Evolutionary conservation across 2,888 invertebrate genomes (phyloP).

Genomic region (Lasioglossum calceatum): DNA sequence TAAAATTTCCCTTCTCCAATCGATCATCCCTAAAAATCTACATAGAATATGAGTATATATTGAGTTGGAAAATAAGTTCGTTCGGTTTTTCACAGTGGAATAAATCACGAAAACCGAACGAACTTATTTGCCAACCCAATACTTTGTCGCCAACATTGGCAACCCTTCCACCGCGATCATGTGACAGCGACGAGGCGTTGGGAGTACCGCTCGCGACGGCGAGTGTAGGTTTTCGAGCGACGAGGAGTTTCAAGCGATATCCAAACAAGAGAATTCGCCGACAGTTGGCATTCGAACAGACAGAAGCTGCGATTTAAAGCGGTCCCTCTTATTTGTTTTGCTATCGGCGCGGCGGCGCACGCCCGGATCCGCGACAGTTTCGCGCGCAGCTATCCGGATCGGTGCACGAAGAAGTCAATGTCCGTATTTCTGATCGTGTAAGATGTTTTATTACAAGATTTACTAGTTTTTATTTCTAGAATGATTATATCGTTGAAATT

Average conservation of each 20-base stretch:
- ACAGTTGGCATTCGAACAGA: conserved; percentile 29
- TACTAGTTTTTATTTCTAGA: too few species aligned
- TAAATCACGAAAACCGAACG: too few species aligned
- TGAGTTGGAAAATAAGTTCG: too few species aligned
- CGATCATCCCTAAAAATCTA: not conserved
- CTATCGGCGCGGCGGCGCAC: conserved; percentile 32
- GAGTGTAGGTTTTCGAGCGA: conserved; percentile 37
- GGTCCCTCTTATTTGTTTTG: conserved; percentile 58
- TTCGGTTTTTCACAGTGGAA: too few species aligned
- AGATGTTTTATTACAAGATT: too few species aligned
- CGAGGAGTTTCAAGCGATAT: conserved; percentile 64
- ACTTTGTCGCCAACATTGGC: not conserved
- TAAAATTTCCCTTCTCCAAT: not conserved
- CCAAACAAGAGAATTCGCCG: conserved; percentile 56
- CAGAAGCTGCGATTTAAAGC: conserved; percentile 51
- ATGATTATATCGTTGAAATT: too few species aligned
- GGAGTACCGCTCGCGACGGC: not conserved
- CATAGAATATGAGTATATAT: not conserved
- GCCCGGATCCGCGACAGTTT: conserved; percentile 27
- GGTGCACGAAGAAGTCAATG: not conserved
- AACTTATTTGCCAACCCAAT: too few species aligned
- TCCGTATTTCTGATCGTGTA: too few species aligned
- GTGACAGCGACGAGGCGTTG: not conserved
- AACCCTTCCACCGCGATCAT: not conserved
- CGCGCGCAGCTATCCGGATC: not conserved